Evolutionary conservation across 2,113 vertebrate species (phyloP).

Genomic region (Planiliza haematocheilus): DNA sequence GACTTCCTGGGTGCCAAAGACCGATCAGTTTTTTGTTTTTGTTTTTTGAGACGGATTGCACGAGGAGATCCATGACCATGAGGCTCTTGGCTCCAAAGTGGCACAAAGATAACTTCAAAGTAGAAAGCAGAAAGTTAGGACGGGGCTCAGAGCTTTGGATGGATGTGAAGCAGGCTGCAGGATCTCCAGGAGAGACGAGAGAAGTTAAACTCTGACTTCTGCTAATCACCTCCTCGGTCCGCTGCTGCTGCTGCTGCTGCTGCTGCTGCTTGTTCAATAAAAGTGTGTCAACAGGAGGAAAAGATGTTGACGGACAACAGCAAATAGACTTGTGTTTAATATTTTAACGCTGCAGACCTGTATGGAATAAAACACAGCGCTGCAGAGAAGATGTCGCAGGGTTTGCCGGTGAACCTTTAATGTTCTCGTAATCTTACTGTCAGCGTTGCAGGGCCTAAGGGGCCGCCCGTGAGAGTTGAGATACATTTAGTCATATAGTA

Average conservation of each 20-base stretch:
- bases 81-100: conserved; percentile 62
- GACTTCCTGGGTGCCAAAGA: conserved; percentile 77
- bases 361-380: background rate
- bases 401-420: conserved; percentile 6
- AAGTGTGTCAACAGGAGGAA: background rate
- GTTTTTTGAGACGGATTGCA: conserved; percentile 70
- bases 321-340: too few species aligned
- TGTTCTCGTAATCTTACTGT: background rate
- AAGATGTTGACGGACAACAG: background rate
- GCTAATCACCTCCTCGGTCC: conserved; percentile 1
- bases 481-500: too few species aligned
- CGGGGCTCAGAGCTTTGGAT: conserved; percentile 53
- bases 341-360: background rate
- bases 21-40: conserved; percentile 66
- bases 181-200: conserved; percentile 1
- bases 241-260: background rate
- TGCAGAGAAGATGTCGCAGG: background rate
- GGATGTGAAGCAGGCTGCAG: background rate
- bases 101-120: conserved; percentile 58
- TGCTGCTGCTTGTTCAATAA: background rate
- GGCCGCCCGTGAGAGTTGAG: too few species aligned
- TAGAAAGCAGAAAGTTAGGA: conserved; percentile 59
- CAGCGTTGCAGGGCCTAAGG: too few species aligned
- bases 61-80: conserved; percentile 60
- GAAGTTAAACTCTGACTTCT: conserved; percentile 13